phyloP scores from a whole-genome alignment of 1,140 invertebrate genomes.

The Papilio machaon region DNA sequence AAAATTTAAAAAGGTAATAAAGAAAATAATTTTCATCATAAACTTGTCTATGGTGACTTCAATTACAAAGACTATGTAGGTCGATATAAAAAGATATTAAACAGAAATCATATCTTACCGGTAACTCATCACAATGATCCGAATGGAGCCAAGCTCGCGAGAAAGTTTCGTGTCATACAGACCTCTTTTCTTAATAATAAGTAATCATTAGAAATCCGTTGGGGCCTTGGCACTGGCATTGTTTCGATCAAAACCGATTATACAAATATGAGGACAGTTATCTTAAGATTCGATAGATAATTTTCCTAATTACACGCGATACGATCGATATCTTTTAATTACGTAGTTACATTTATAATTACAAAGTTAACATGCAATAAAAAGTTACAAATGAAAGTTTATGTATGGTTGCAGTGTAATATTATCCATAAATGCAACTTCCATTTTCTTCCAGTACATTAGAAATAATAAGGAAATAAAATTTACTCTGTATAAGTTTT shows the following conservation, averaged over 20 bases:
- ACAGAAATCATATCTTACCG: slow-evolving; percentile 28
- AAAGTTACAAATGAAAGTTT: neutral
- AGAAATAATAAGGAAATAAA: neutral
- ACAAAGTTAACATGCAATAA: slow-evolving; percentile 19
- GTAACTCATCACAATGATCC: slow-evolving; percentile 45
- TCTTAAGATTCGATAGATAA: slow-evolving; percentile 25
- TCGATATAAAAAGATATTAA: slow-evolving; percentile 33
- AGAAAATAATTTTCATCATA: neutral
- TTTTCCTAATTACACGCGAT: slow-evolving; percentile 8
- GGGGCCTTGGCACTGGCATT: slow-evolving; percentile 24
- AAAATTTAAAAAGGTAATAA: too few species aligned
- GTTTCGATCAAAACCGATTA: slow-evolving; percentile 31
- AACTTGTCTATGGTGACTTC: neutral
- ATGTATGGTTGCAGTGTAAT: neutral
- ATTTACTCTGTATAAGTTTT: neutral
- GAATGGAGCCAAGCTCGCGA: slow-evolving; percentile 44
- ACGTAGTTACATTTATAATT: slow-evolving; percentile 24
- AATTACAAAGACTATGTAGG: neutral
- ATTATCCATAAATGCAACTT: neutral
- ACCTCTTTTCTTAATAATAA: slow-evolving; percentile 44
- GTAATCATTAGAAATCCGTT: slow-evolving; percentile 39
- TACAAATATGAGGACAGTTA: slow-evolving; percentile 18
- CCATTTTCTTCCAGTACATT: neutral
- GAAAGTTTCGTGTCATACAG: slow-evolving; percentile 51
- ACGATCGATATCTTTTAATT: slow-evolving; percentile 17